Percentiles rank a stretch among this genome's conserved stretches.
Conservation (phyloP, 2,113 vertebrate genomes). For the Syrrhaptes paradoxus region DNA sequence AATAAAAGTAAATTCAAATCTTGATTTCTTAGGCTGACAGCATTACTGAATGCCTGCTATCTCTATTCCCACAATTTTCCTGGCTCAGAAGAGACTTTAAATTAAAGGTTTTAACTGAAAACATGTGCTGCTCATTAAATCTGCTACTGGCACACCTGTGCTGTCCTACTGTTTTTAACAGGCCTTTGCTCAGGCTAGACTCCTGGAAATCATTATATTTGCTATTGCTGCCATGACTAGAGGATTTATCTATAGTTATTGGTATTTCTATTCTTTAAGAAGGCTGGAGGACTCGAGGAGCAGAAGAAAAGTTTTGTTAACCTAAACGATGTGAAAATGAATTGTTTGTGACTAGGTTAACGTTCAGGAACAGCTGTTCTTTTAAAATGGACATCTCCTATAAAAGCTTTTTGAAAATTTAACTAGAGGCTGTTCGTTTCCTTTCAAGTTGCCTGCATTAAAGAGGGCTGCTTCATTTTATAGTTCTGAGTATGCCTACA, state of each 20-base stretch:
- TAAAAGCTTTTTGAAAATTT: not conserved
- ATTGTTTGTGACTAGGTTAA: not conserved
- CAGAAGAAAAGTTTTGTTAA: not conserved
- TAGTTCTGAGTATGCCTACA: not conserved
- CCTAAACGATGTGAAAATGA: not conserved
- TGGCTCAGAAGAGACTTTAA: constrained; percentile 7
- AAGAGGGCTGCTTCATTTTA: not conserved
- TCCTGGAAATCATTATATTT: not conserved
- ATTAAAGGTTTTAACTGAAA: constrained; percentile 36
- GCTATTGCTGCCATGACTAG: not conserved
- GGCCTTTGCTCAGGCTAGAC: not conserved
- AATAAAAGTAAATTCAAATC: not conserved
- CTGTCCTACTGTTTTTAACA: not conserved
- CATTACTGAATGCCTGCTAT: not conserved
- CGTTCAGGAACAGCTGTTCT: not conserved
- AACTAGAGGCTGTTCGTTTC: no score
- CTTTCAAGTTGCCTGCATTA: not conserved
- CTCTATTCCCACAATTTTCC: not conserved
- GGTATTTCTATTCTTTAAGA: not conserved
- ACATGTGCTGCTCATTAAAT: constrained; percentile 34
- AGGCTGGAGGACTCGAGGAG: not conserved
- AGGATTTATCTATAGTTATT: not conserved
- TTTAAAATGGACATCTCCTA: not conserved
- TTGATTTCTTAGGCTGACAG: not conserved
- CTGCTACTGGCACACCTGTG: constrained; percentile 1